Evolutionary conservation across 2,888 invertebrate species (phyloP), one percentile per base, ranked within the genome.

Genomic region (Rhaphigaster nebulosa): DNA sequence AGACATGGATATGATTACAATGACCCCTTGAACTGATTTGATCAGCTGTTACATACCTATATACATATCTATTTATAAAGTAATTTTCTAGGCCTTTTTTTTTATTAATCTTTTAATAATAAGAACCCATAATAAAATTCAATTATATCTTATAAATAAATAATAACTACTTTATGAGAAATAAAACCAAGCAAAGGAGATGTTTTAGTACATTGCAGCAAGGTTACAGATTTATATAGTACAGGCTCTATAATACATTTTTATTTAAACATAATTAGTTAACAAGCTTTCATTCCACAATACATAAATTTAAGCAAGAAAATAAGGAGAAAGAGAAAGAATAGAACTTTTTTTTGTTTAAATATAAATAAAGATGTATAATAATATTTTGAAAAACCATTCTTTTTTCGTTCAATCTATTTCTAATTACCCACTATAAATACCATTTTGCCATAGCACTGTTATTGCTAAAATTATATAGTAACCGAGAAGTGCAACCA

Each of bases 381-480:
- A 84, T 84, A 45, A 41, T 38, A 18, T 13, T 41, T 80, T 80
- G 41, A 41, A 80, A 41, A 38, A 41, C 41, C 18, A 26, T 45
- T 84, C 5, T 50, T 84, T 26, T 84, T 84, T 84, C 18, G n/a
- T 8, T 84, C 45, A 45, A 84, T 84, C 41, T 84, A 84, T 84
- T 41, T 50, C 84, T 84, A 84, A 41, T 80, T 80, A 50, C 84
- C 84, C 84, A 45, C 45, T 84, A 84, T 84, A n/a, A 41, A 84
- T 50, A 45, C 84, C 45, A 84, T 45, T 84, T 45, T 84, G 45
- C 84, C 84, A 84, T 84, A 50, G 8, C 26, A 45, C 65, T 89
- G 41, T 89, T 89, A 89, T 89, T 89, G 89, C 89, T 89, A 89
- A 89, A 89, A 89, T 89, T 89, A 70, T 89, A 26, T 89, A 15